A percentile compares a stretch with the other conserved stretches of the same genome.
phyloP scores from a whole-genome alignment of 1,140 invertebrate genomes.

The Brachionus sp. region DNA sequence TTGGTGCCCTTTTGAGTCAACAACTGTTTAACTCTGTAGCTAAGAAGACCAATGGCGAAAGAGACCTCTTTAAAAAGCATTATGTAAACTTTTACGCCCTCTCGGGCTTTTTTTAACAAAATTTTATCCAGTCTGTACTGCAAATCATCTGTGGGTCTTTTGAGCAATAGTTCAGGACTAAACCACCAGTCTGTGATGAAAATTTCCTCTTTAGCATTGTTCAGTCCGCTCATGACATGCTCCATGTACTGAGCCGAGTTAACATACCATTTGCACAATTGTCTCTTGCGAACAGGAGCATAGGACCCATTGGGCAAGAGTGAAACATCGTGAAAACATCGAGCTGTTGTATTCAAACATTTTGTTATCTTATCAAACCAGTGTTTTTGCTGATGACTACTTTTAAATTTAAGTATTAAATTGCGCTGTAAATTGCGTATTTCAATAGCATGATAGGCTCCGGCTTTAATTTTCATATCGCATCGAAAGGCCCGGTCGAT shows the following conservation, averaged over 20 bases:
- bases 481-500: slow-evolving; percentile 29
- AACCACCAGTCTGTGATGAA: slow-evolving; percentile 94
- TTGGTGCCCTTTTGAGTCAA: slow-evolving; percentile 58
- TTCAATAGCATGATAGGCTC: slow-evolving; percentile 31
- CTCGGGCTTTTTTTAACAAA: slow-evolving; percentile 78
- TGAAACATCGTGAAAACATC: background rate
- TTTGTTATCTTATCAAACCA: slow-evolving; percentile 28
- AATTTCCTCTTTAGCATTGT: slow-evolving; percentile 84
- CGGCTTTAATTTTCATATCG: background rate
- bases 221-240: slow-evolving; percentile 79
- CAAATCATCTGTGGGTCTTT: slow-evolving; percentile 74
- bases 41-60: slow-evolving; percentile 87
- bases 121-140: slow-evolving; percentile 81
- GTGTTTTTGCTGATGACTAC: background rate
- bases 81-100: slow-evolving; percentile 86
- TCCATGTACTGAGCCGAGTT: slow-evolving; percentile 82
- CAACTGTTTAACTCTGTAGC: slow-evolving; percentile 83
- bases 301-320: slow-evolving; percentile 12
- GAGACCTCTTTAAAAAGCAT: slow-evolving; percentile 96
- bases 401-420: slow-evolving; percentile 33
- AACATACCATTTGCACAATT: slow-evolving; percentile 59
- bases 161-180: slow-evolving; percentile 88
- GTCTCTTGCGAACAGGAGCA: slow-evolving; percentile 7
- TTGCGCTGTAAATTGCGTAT: slow-evolving; percentile 32
- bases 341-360: background rate